phyloP scores from a whole-genome alignment of 2,113 vertebrate species.

The Tylochromis polylepis region DNA sequence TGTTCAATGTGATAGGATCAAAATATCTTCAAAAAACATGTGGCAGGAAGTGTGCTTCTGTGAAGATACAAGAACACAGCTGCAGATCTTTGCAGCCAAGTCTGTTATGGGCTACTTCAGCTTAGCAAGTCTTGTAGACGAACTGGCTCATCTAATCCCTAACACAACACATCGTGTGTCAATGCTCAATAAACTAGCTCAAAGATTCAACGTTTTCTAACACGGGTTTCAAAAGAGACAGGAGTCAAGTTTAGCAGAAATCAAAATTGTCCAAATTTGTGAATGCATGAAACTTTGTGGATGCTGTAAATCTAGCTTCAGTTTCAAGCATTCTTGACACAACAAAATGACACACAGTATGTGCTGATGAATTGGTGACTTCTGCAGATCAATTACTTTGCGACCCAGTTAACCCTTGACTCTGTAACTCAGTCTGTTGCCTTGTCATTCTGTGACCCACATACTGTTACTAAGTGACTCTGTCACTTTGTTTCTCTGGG shows the following conservation, averaged over 20 bases:
- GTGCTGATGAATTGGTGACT: not conserved
- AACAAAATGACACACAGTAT: not conserved
- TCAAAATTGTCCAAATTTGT: not conserved
- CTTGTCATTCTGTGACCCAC: not conserved
- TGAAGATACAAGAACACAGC: not conserved
- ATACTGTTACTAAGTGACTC: not conserved
- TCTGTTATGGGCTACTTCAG: not conserved
- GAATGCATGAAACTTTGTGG: not conserved
- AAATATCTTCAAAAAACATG: not conserved
- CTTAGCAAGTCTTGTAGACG: not conserved
- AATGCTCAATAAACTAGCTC: not conserved
- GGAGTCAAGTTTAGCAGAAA: not conserved
- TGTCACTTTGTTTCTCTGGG: not conserved
- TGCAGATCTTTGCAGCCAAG: not conserved
- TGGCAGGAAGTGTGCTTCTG: not conserved
- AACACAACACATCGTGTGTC: not conserved
- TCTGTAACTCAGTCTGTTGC: not conserved
- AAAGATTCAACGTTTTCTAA: not conserved
- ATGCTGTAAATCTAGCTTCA: not conserved
- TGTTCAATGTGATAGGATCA: not conserved
- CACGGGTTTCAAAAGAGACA: not conserved
- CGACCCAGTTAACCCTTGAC: not conserved
- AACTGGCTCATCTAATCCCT: not conserved
- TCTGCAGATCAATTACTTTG: not conserved
- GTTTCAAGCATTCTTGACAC: not conserved